Percentiles rank a stretch among this genome's conserved stretches.
Conservation (phyloP, 2,113 vertebrate species). For the Jacana jacana region DNA sequence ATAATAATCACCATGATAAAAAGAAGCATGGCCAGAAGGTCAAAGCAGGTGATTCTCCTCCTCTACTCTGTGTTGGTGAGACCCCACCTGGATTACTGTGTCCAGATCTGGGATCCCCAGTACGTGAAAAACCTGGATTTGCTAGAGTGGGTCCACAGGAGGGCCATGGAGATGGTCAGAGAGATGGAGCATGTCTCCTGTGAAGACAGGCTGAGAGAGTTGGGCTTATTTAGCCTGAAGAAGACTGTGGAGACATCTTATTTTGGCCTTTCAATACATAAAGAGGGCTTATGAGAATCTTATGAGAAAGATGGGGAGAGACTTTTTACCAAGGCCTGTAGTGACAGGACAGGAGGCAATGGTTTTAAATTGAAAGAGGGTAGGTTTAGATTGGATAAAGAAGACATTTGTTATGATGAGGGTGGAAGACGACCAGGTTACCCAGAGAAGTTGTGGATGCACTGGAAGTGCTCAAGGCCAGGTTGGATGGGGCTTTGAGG, state of each 20-base stretch:
- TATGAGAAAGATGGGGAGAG: not conserved
- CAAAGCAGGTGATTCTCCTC: not conserved
- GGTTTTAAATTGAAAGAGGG: not conserved
- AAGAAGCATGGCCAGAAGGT: not conserved
- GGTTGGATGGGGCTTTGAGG: not conserved
- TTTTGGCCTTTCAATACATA: not conserved
- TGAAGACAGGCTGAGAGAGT: not conserved
- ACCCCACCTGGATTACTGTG: not conserved
- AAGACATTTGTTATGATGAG: not conserved
- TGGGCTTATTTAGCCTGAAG: not conserved
- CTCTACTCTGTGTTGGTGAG: rapidly evolving
- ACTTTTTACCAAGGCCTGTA: not conserved
- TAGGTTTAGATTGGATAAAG: not conserved
- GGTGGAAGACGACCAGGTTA: not conserved
- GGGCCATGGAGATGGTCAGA: rapidly evolving
- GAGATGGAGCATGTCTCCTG: not conserved
- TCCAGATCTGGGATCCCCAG: not conserved
- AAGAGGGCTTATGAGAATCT: not conserved
- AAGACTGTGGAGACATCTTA: not conserved
- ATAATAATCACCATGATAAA: not conserved
- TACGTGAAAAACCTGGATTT: not conserved
- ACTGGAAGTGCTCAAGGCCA: not conserved
- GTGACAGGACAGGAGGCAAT: not conserved
- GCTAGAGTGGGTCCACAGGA: not conserved
- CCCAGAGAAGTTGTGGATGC: not conserved